phyloP scores from a whole-genome alignment of 1,140 invertebrate species.

The Thereuonema tuberculata region DNA sequence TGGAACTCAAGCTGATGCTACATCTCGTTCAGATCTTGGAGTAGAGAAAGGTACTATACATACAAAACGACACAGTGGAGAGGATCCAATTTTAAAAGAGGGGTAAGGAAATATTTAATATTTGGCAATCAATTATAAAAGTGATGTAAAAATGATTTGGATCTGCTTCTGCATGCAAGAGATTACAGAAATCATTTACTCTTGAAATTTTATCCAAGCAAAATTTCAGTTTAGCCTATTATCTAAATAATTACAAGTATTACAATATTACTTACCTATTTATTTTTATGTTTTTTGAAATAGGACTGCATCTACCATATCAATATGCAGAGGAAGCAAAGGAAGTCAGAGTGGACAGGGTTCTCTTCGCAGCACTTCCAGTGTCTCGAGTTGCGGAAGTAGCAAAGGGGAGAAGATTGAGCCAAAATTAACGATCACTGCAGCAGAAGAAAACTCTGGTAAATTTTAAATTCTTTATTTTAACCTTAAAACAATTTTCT shows the following conservation, averaged over 20 bases:
- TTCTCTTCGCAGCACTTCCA: constrained; percentile 21
- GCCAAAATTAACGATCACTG: constrained; percentile 10
- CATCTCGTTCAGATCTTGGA: constrained; percentile 32
- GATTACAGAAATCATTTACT: too few relatives aligned
- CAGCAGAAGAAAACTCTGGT: constrained; percentile 15
- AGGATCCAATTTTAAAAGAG: constrained; percentile 41
- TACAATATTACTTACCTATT: neutral
- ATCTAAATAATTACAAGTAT: neutral
- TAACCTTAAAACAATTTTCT: too few relatives aligned
- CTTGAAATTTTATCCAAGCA: too few relatives aligned
- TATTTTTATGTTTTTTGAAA: neutral
- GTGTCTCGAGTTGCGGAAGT: constrained; percentile 12
- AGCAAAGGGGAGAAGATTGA: constrained; percentile 1
- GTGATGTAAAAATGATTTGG: neutral
- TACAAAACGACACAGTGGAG: constrained; percentile 87
- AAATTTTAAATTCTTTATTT: too few relatives aligned
- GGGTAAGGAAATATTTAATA: constrained; percentile 3
- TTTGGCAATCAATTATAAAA: neutral
- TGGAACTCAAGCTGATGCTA: constrained; percentile 3
- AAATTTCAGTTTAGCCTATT: too few relatives aligned
- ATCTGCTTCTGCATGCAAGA: neutral
- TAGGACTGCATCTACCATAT: too few relatives aligned
- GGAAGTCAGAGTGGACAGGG: constrained; percentile 20
- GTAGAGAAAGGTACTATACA: constrained; percentile 89
- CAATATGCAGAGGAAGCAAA: constrained; percentile 13